Evolutionary conservation across 2,888 invertebrate species (phyloP).

Genomic region (Argyresthia goedartella): DNA sequence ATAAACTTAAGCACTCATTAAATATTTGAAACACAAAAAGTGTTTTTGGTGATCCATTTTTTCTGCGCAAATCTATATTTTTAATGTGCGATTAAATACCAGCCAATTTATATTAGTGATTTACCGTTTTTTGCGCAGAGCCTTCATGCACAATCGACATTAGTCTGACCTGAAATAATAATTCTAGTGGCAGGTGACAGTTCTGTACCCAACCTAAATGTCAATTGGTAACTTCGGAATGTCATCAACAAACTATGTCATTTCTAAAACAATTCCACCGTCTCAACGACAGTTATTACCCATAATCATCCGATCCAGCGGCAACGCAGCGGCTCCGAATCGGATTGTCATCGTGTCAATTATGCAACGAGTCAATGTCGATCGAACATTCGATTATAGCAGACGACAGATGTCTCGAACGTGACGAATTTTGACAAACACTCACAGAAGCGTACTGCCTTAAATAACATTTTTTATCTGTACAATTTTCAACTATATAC

Average conservation of each 20-base stretch:
- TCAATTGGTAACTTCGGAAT: background rate
- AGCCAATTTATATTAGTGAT: background rate
- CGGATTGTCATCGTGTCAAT: slow-evolving; percentile 66
- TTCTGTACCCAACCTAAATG: no score
- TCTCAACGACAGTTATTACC: slow-evolving; percentile 44
- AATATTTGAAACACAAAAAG: no score
- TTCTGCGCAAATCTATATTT: no score
- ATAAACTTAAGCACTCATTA: no score
- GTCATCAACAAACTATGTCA: slow-evolving; percentile 19
- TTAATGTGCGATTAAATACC: no score
- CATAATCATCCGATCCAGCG: slow-evolving; percentile 43
- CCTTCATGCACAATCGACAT: no score
- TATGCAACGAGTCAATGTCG: slow-evolving; percentile 50
- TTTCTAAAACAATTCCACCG: slow-evolving; percentile 40
- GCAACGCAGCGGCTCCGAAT: slow-evolving; percentile 23
- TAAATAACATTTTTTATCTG: slow-evolving; percentile 15
- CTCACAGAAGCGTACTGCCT: no score
- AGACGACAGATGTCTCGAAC: slow-evolving; percentile 67
- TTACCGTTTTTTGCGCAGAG: no score
- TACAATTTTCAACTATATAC: no score
- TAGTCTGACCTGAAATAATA: no score
- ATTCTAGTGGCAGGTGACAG: no score
- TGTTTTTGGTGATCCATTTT: no score
- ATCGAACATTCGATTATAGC: slow-evolving; percentile 48
- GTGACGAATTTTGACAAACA: slow-evolving; percentile 65